phyloP scores from a whole-genome alignment of 2,113 vertebrate genomes.

The Vireo altiloquus region DNA sequence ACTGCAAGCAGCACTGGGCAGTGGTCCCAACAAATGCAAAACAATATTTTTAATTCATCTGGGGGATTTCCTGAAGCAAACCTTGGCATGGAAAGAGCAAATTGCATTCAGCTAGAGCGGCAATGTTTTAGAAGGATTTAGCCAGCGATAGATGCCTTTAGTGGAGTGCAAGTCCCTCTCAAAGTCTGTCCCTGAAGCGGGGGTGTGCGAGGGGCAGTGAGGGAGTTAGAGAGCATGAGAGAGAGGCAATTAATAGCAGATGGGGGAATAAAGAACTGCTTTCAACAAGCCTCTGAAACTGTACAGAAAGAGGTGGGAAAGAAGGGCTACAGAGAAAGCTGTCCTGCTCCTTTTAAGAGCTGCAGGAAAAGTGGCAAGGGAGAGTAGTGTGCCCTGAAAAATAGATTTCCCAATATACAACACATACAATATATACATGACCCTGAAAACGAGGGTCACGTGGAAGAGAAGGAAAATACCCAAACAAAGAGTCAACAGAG shows the following conservation, averaged over 20 bases:
- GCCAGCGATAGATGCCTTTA: accelerated
- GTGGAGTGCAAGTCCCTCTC: neutral
- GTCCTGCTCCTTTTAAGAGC: neutral
- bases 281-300: neutral
- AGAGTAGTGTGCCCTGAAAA: neutral
- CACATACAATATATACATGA: neutral
- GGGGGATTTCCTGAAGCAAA: constrained; percentile 52
- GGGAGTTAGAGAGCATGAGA: neutral
- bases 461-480: neutral
- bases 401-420: neutral
- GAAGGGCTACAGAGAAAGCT: neutral
- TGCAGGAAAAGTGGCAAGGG: neutral
- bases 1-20: neutral
- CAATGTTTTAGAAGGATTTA: neutral
- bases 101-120: neutral
- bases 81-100: neutral
- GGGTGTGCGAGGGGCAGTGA: neutral
- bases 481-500: neutral
- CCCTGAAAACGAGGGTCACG: neutral
- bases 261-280: neutral
- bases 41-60: constrained; percentile 25
- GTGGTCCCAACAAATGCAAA: constrained; percentile 28
- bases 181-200: neutral
- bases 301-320: neutral
- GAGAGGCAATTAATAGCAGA: neutral